phyloP scores from a whole-genome alignment of 2,797 vertebrate species.

The Oophaga sylvatica region DNA sequence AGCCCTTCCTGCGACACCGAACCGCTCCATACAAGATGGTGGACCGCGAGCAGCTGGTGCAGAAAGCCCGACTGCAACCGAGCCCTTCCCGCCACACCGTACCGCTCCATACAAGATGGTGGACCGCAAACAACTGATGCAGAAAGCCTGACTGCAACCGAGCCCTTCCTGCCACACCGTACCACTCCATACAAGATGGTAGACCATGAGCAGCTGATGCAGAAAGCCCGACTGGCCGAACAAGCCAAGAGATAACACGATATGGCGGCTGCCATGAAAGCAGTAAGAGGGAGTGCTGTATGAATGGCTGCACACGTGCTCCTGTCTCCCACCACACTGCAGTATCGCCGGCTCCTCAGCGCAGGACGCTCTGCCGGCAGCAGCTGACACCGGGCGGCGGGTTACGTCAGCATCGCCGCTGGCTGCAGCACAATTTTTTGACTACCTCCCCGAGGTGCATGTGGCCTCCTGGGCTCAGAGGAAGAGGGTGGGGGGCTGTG shows the following conservation, averaged over 20 bases:
- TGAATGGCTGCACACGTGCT: not conserved
- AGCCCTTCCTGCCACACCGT: not conserved
- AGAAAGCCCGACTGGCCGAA: slow-evolving; percentile 97
- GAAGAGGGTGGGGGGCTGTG: not conserved
- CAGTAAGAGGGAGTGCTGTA: slow-evolving; percentile 78
- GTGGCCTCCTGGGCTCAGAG: not conserved
- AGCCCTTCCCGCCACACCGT: not conserved
- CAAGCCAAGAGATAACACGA: slow-evolving; percentile 98
- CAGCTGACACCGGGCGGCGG: not conserved
- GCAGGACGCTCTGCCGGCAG: too few species aligned
- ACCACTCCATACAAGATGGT: slow-evolving; percentile 79
- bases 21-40: too few species aligned
- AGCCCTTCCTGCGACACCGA: too few species aligned
- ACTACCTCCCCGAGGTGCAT: not conserved
- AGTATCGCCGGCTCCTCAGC: not conserved
- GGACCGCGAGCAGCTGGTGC: too few species aligned
- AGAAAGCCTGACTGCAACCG: slow-evolving; percentile 89
- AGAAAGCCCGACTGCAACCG: not conserved
- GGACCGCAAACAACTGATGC: slow-evolving; percentile 98
- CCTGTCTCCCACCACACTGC: not conserved
- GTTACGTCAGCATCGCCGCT: not conserved
- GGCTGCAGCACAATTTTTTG: too few species aligned
- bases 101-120: slow-evolving; percentile 80
- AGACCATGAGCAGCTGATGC: slow-evolving; percentile 98
- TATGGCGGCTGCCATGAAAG: slow-evolving; percentile 99